These are phyloP conservation scores for Piprites chloris DNA, from an alignment of 2,113 vertebrate species.

Conservation along the genomic window DNA sequence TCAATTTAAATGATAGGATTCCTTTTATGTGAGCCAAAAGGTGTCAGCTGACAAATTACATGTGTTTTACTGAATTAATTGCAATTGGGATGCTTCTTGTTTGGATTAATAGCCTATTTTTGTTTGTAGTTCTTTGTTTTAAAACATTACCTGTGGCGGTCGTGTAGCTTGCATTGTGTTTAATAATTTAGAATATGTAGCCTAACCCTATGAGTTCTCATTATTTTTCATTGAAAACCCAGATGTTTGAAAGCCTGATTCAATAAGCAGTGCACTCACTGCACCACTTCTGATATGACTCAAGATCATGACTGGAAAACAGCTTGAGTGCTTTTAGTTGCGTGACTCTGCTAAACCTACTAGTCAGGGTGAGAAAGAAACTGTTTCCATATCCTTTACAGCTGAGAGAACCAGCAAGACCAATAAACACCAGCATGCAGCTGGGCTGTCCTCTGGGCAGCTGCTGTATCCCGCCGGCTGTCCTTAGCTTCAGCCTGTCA, in stretches of 20 bases:
- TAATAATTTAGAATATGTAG: neutral
- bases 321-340: neutral
- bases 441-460: neutral
- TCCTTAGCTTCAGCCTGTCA: neutral
- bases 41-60: slow-evolving; percentile 15
- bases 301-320: neutral
- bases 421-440: neutral
- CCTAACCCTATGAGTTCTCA: neutral
- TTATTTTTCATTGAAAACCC: neutral
- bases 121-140: neutral
- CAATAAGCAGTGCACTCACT: neutral
- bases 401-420: neutral
- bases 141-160: neutral
- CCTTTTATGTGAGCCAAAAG: neutral
- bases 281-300: slow-evolving; percentile 9
- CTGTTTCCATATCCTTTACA: neutral
- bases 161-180: neutral
- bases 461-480: neutral
- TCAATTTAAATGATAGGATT: slow-evolving; percentile 6
- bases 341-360: neutral
- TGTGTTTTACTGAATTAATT: neutral
- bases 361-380: neutral
- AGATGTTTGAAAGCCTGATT: neutral
- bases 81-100: neutral
- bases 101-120: slow-evolving; percentile 5